phyloP scores from a whole-genome alignment of 2,797 vertebrate species.

The Amblyraja radiata region DNA sequence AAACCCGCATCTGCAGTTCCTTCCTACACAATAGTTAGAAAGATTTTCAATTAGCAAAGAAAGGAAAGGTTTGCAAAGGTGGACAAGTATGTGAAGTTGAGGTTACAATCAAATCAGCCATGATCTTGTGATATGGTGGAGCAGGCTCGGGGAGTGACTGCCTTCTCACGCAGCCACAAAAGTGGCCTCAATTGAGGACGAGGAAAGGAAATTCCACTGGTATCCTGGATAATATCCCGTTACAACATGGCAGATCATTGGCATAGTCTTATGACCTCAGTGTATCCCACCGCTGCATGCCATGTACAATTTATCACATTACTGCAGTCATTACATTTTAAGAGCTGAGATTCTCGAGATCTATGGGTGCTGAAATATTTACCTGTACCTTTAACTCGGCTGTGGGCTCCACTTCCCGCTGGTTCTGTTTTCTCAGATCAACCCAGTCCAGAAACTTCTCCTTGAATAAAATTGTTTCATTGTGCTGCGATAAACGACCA shows the following conservation, averaged over 20 bases:
- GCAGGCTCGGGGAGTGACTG: too few relatives aligned
- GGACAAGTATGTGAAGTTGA: too few relatives aligned
- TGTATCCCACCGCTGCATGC: too few relatives aligned
- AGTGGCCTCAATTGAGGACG: not conserved
- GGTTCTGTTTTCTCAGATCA: slow-evolving; percentile 42
- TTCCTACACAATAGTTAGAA: too few relatives aligned
- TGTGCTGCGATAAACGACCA: slow-evolving; percentile 55
- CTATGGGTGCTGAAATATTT: not conserved
- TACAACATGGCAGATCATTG: not conserved
- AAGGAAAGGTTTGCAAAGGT: too few relatives aligned
- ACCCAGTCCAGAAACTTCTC: slow-evolving; percentile 65
- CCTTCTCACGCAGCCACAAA: too few relatives aligned
- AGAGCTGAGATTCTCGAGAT: not conserved
- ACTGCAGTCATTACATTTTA: too few relatives aligned
- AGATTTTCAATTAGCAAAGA: too few relatives aligned
- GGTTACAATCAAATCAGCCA: too few relatives aligned
- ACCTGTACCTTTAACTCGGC: slow-evolving; percentile 51
- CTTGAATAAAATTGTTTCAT: slow-evolving; percentile 63
- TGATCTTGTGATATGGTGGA: too few relatives aligned
- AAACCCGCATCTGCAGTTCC: too few relatives aligned
- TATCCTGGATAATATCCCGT: not conserved
- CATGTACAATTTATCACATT: too few relatives aligned
- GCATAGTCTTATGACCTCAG: not conserved
- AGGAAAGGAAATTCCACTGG: not conserved
- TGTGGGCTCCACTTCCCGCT: slow-evolving; percentile 37